Percentiles rank a stretch among this genome's conserved stretches.
Evolutionary conservation across 2,113 vertebrate species (phyloP).

Genomic region (Euleptes europaea): DNA sequence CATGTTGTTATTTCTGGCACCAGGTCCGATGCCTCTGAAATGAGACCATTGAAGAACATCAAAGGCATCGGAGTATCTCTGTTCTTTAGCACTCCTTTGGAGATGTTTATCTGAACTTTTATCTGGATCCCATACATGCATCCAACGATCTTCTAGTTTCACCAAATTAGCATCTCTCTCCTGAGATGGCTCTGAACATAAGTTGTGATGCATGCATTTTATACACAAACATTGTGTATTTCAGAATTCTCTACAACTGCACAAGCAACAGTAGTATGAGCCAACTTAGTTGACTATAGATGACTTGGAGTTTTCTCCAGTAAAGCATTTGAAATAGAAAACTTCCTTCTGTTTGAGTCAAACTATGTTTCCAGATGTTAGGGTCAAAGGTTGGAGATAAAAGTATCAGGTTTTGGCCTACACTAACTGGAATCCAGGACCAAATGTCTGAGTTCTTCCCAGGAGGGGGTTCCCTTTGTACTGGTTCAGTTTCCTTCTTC

Average conservation of each 20-base stretch:
- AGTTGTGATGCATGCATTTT: constrained; percentile 68
- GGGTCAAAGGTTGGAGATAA: constrained; percentile 92
- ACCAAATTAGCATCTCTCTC: constrained; percentile 71
- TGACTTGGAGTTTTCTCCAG: constrained; percentile 71
- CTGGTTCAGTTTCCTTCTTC: constrained; percentile 79
- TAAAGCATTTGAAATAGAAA: constrained; percentile 83
- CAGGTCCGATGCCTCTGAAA: constrained; percentile 73
- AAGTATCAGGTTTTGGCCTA: constrained; percentile 92
- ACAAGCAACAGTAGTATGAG: constrained; percentile 73
- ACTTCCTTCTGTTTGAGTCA: constrained; percentile 86
- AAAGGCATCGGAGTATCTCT: constrained; percentile 76
- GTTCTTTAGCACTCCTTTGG: constrained; percentile 69
- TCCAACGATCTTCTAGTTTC: constrained; percentile 73
- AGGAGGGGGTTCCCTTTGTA: constrained; percentile 81
- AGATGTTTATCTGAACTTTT: constrained; percentile 83
- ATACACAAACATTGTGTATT: constrained; percentile 73
- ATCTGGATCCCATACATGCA: constrained; percentile 77
- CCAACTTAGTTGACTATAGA: constrained; percentile 65
- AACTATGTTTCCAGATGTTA: constrained; percentile 97
- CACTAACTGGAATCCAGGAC: constrained; percentile 75
- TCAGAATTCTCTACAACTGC: constrained; percentile 80
- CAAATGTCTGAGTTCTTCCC: constrained; percentile 83
- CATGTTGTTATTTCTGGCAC: constrained; percentile 82
- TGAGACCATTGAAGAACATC: constrained; percentile 76
- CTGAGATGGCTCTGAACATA: constrained; percentile 11